Evolutionary conservation across 2,888 invertebrate species (phyloP), one percentile per base, ranked within the genome.

Genomic region (Caenorhabditis angaria): DNA sequence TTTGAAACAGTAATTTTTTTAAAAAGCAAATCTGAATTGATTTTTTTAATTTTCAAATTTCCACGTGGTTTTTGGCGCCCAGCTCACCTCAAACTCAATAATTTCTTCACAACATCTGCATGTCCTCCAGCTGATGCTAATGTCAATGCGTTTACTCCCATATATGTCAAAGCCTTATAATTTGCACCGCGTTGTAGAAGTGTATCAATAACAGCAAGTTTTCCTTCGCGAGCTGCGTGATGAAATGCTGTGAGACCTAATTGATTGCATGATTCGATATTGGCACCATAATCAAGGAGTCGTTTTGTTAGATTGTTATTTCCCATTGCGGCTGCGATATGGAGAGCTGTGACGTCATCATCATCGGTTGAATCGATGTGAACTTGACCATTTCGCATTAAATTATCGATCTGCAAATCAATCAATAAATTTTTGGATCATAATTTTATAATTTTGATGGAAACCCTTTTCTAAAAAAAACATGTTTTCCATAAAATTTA

Each of bases 141-240:
- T 0, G 80, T 82, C 29, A 82, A 61, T 0, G 79, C 80, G 2
- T 70, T 73, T 4, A 78, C 78, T 32, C 82, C 82, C 48, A 82
- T 70, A 14, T 35, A 56, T 71, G 83, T 82, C 32, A 65, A 67
- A 56, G 62, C 61, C 35, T 68, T 61, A n/a, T 71, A 70, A 22
- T 80, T 60, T 25, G 83, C 83, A 20, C 83, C 84, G 24, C 80
- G 67, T 60, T 84, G 83, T n/a, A 83, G 70, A 0, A 84, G 66
- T n/a, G 75, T 75, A 48, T 83, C 82, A 53, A 83, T 77, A n/a
- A 84, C 82, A 6, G 68, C 47, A 20, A 83, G 65, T 28, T 81
- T 77, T 3, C 85, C 84, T 65, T 85, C 84, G 2, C 85, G 70
- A 50, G 84, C 83, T 1, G 85, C 85, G 61, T 85, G 83, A 51